phyloP scores from a whole-genome alignment of 23 tunicate genomes.

The Ciona savignyi region DNA sequence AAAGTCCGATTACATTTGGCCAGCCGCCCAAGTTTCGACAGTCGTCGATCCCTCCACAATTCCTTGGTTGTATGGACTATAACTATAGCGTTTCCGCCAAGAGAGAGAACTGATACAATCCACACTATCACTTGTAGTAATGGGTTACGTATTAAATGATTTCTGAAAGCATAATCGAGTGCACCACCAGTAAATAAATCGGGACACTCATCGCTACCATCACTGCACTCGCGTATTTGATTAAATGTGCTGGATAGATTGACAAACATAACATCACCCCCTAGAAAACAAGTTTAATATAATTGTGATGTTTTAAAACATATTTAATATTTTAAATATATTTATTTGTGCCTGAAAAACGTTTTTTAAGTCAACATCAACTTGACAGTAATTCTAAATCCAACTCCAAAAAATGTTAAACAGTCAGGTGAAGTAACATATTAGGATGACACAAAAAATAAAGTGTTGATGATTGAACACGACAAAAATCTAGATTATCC shows the following conservation, averaged over 20 bases:
- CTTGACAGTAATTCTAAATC: too few relatives aligned
- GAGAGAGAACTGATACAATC: constrained; percentile 42
- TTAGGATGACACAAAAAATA: too few relatives aligned
- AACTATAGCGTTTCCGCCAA: constrained; percentile 59
- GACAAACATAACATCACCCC: constrained; percentile 24
- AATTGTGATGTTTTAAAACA: too few relatives aligned
- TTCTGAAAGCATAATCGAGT: constrained; percentile 2
- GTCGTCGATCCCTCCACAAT: constrained; percentile 49
- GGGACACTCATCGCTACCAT: constrained; percentile 80
- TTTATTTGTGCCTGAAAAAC: too few relatives aligned
- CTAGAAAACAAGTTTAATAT: constrained; percentile 23
- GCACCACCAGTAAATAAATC: neutral
- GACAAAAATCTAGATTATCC: too few relatives aligned
- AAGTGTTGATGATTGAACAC: too few relatives aligned
- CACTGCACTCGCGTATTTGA: constrained; percentile 33
- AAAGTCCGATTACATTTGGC: constrained; percentile 83
- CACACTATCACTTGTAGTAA: constrained; percentile 32
- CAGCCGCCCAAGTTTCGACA: constrained; percentile 47
- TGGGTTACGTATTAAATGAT: constrained; percentile 46
- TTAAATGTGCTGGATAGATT: constrained; percentile 31
- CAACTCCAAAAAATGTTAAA: too few relatives aligned
- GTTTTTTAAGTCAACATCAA: too few relatives aligned
- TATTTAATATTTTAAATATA: too few relatives aligned
- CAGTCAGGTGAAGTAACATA: too few relatives aligned
- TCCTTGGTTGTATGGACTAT: constrained; percentile 39